Evolutionary conservation across 2,797 vertebrate genomes (phyloP).

Genomic region (Macropus fuliginosus): DNA sequence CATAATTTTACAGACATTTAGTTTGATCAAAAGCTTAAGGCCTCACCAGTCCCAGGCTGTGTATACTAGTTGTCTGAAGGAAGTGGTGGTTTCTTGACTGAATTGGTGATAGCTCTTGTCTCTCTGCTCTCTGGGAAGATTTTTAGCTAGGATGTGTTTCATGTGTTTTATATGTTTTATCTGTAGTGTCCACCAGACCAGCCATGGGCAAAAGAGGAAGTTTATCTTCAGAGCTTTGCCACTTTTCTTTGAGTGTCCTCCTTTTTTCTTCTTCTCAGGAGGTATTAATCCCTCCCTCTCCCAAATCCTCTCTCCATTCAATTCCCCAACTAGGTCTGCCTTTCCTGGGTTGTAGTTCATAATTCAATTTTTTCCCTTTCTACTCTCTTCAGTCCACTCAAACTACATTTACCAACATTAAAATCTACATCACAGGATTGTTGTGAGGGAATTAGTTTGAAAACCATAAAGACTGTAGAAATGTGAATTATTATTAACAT

Average conservation of each 20-base stretch:
- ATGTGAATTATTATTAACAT: neutral
- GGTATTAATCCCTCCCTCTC: neutral
- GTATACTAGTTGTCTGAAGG: neutral
- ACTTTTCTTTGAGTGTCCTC: neutral
- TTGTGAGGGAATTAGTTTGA: neutral
- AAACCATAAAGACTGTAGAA: neutral
- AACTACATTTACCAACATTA: neutral
- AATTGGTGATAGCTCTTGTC: neutral
- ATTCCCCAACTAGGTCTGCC: neutral
- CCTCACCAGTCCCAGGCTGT: neutral
- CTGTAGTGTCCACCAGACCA: neutral
- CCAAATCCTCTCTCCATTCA: neutral
- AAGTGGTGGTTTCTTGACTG: neutral
- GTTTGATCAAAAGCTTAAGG: conserved; percentile 4
- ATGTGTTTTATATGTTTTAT: neutral
- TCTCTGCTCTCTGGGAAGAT: neutral
- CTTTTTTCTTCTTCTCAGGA: neutral
- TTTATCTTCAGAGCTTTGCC: neutral
- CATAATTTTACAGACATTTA: conserved; percentile 2
- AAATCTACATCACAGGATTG: neutral
- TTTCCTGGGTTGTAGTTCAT: neutral
- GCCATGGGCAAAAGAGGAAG: conserved; percentile 3
- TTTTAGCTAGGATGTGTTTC: neutral
- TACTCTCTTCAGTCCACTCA: neutral
- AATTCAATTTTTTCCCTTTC: neutral